Evolutionary conservation across 1,140 invertebrate species (phyloP), one percentile per base, ranked within the genome.

Genomic region (Lycorma delicatula): DNA sequence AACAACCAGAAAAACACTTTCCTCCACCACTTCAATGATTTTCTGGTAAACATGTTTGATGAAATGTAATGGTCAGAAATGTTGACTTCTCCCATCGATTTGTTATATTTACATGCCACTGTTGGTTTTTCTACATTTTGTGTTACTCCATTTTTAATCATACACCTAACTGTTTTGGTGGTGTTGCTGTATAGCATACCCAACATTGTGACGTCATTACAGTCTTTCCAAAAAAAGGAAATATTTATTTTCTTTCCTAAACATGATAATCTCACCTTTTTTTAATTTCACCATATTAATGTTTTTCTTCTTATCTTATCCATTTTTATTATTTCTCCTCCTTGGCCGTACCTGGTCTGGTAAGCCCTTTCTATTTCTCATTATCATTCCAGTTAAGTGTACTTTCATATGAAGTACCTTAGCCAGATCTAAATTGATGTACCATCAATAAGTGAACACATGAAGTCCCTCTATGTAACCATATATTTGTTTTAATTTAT

Each of bases 21-120:
- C 12, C 54, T 22, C 44, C 54, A 56, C 54, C 54, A 56, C 20
- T 56, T 56, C 3, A 31, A 3, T 3, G 41, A 41, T 56, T 56
- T 56, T 49, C 28, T 20, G 3, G 2, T 12, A 29, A 51, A 51
- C 6, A 11, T 3, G 18, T 51, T 28, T 4, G 7, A n/a, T 3
- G 49, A 51, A 11, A 51, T 51, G 26, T 56, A 47, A 22, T 29
- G 46, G 25, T 56, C 41, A 2, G 18, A 22, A 12, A 27, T 20
- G 22, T 56, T 28, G 4, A 56, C 46, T 5, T 41, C 41, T 3
- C 46, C 44, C 46, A 56, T 56, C 6, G n/a, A 46, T 22, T 27
- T 6, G 22, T 56, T 49, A 13, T 49, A 56, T 34, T 56, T 27
- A 29, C 44, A 56, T 4, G 48, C 41, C 13, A 51, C 49, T 3